Base-by-base conservation (phyloP, 2,888 invertebrate species). In the Pemphredon lugubris region DNA sequence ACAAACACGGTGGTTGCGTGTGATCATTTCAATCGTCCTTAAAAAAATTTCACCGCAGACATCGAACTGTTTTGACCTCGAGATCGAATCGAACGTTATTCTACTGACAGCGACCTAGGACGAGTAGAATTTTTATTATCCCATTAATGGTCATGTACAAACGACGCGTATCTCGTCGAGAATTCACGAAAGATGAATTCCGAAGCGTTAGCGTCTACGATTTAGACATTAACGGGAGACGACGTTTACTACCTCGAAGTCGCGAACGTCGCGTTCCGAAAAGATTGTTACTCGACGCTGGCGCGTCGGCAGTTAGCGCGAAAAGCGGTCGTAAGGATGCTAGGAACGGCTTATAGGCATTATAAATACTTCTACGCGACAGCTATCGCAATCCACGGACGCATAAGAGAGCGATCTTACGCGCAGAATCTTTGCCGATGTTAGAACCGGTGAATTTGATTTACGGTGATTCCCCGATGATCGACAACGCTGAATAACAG, bases 371-470 rank as follows among this genome's bases (percentile, higher is more conserved):
- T 47, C 39, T n/a, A 1, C 20, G 20, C 9, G 20, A 30, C 11
- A 32, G 11, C 26, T 58, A 64, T 64, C 16, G 34, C 34, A 40
- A 26, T 16, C n/a, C 18, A 40, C 14, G 47, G 26, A 14, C 18
- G 30, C 9, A 40, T 20, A 32, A 39, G 13, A 57, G 44, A 58
- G 30, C 34, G 13, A n/a, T 34, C 7, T 44, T 51, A 32, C 11
- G 6, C 7, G 34, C 4, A 11, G 11, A 34, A 34, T 9, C 7
- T 34, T 11, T 26, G 7, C n/a, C 30, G 21, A 47, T 30, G 39
- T 58, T 26, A 16, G 34, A 18, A 45, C 11, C 32, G 45, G 47
- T 58, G 42, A 58, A 60, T 59, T 65, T 60, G 65, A 65, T 60
- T 51, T 60, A 60, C 51, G 26, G 16, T 21, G 51, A 60, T 39